Percentiles rank a stretch among this genome's conserved stretches.
These are phyloP conservation scores for Auanema freiburgensis DNA, from an alignment of 2,888 invertebrate genomes.

Conservation along the genomic window DNA sequence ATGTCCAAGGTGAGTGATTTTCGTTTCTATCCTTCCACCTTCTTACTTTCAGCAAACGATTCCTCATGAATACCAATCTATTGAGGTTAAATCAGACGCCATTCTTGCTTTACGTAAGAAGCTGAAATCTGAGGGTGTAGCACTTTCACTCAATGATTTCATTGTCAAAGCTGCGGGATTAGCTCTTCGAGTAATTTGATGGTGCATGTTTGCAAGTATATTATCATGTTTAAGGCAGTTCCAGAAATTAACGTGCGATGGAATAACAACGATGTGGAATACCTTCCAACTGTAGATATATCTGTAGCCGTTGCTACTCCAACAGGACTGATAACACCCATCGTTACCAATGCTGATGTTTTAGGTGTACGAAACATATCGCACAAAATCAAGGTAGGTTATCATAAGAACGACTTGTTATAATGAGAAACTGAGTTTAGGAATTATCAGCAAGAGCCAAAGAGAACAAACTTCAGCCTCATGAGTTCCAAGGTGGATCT, in stretches of 20 bases:
- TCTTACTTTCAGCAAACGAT: slow-evolving; percentile 70
- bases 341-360: slow-evolving; percentile 73
- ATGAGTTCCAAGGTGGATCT: slow-evolving; percentile 73
- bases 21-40: background rate
- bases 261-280: slow-evolving; percentile 25
- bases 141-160: slow-evolving; percentile 74
- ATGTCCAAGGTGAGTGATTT: slow-evolving; percentile 69
- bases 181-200: slow-evolving; percentile 68
- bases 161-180: slow-evolving; percentile 73
- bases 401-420: background rate
- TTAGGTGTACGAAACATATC: slow-evolving; percentile 70
- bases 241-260: slow-evolving; percentile 38
- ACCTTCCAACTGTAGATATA: slow-evolving; percentile 76
- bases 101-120: slow-evolving; percentile 69
- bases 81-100: slow-evolving; percentile 70
- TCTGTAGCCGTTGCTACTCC: slow-evolving; percentile 94
- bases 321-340: slow-evolving; percentile 88
- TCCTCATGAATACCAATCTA: slow-evolving; percentile 74
- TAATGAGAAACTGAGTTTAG: slow-evolving; percentile 11
- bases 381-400: slow-evolving; percentile 27
- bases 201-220: background rate
- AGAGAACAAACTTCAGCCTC: slow-evolving; percentile 72
- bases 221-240: slow-evolving; percentile 68
- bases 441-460: slow-evolving; percentile 46
- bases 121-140: slow-evolving; percentile 59